Base-by-base conservation (phyloP, 1,140 invertebrate species). In the Anastrepha obliqua region DNA sequence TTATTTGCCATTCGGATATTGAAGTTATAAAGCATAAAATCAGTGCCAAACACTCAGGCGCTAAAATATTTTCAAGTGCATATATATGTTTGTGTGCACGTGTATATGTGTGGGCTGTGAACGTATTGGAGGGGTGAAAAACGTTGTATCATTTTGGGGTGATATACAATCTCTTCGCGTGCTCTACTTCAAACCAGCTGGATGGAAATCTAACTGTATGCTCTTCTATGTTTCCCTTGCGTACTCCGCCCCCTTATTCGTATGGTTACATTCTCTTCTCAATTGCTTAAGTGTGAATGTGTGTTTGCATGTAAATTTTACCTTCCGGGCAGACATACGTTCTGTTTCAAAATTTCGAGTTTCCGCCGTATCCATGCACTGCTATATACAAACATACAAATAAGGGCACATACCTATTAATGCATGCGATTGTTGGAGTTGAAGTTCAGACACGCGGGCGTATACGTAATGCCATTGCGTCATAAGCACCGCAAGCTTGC, bases 11-110 rank as follows among this genome's bases (percentile, higher is more conserved):
- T 87, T 67, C 44, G 67, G 67, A 78, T 87, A 60, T 87, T 67
- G 87, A 78, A 78, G 87, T 87, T 87, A 87, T 87, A 81, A 87
- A 87, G 87, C 87, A 87, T 87, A 87, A 87, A 87, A 87, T 87
- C 87, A 87, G 87, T 78, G 87, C 87, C 87, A 78, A 87, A 87
- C 87, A 87, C 70, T 87, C 44, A 44, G 70, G 87, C 65, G 70
- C 20, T 87, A 87, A 87, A 87, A 74, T 62, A 74, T 74, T 81
- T 78, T 59, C 59, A 87, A 70, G 59, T 60, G 44, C 47, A 55
- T 39, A 29, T 29, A 29, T 29, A 29, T 29, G 29, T 29, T 29
- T 29, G 64, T 64, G 62, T 29, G 67, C n/a, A 17, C 13, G 17
- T 55, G 44, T 59, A 62, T 42, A n/a, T 3, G 29, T 44, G 65